Conservation (phyloP, 2,797 vertebrate genomes). For the Phalloptychus januarius region DNA sequence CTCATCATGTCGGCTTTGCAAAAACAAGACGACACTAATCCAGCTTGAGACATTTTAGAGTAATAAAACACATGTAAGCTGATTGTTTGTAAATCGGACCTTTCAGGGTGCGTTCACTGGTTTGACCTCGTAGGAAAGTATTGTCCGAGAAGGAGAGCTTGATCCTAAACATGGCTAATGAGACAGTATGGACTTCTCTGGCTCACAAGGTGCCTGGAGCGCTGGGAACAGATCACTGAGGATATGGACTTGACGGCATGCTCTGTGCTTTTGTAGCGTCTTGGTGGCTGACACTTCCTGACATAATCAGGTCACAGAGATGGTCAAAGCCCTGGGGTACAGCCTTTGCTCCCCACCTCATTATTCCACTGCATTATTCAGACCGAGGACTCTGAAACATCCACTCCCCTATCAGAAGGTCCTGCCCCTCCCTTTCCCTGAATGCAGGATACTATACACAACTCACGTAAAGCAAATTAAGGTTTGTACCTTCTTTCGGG, state of each 20-base stretch:
- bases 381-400: conserved; percentile 80
- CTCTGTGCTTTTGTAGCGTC: conserved; percentile 89
- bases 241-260: conserved; percentile 87
- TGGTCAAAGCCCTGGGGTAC: conserved; percentile 88
- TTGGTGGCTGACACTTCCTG: conserved; percentile 87
- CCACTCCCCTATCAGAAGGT: conserved; percentile 75
- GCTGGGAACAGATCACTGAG: conserved; percentile 80
- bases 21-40: conserved; percentile 8
- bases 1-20: conserved; percentile 10
- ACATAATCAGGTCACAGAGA: conserved; percentile 94
- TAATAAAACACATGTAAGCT: conserved; percentile 2
- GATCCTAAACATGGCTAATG: conserved; percentile 87
- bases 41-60: neutral
- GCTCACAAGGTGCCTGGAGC: conserved; percentile 84
- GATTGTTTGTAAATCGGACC: conserved; percentile 24
- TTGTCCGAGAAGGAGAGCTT: conserved; percentile 65
- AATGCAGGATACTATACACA: conserved; percentile 67
- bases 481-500: conserved; percentile 13
- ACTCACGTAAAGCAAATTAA: conserved; percentile 55
- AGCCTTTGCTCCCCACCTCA: conserved; percentile 85
- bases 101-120: conserved; percentile 22
- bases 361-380: conserved; percentile 88
- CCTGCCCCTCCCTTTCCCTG: conserved; percentile 23
- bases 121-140: conserved; percentile 21
- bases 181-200: conserved; percentile 84